Conservation (phyloP, 2,888 invertebrate species). For the Dione juno region DNA sequence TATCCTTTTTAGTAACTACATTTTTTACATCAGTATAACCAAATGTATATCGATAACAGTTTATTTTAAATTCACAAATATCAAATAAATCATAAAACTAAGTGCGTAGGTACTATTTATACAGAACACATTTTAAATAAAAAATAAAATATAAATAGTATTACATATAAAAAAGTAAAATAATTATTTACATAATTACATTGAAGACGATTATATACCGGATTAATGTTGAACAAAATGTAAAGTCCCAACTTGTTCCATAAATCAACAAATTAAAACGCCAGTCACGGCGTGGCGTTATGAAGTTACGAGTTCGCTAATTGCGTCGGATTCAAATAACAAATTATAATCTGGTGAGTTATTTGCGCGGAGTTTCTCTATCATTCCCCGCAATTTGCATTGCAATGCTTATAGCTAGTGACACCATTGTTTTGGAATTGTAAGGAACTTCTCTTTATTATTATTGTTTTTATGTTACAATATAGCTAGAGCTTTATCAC, state of each 20-base stretch:
- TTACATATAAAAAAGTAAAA: neutral
- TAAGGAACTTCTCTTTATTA: neutral
- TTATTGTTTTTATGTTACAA: neutral
- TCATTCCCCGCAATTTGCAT: conserved; percentile 68
- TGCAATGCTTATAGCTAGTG: conserved; percentile 52
- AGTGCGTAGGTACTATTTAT: too few species aligned
- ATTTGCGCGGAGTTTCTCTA: conserved; percentile 63
- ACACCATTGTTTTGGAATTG: conserved; percentile 38
- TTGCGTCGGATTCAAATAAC: conserved; percentile 65
- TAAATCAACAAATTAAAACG: conserved; percentile 46
- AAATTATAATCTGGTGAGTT: conserved; percentile 68
- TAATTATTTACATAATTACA: neutral
- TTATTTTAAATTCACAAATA: too few species aligned
- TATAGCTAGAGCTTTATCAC: neutral
- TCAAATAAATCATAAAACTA: too few species aligned
- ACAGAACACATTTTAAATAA: too few species aligned
- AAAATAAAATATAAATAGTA: too few species aligned
- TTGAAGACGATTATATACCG: conserved; percentile 8
- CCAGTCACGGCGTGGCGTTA: conserved; percentile 44
- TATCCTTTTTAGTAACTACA: too few species aligned
- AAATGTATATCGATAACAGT: too few species aligned
- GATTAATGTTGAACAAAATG: conserved; percentile 18
- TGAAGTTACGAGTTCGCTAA: conserved; percentile 52
- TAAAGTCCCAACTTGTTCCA: conserved; percentile 34
- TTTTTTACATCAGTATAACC: too few species aligned